Evolutionary conservation across 2,888 invertebrate genomes (phyloP).

Genomic region (Tetanocera ferruginea): DNA sequence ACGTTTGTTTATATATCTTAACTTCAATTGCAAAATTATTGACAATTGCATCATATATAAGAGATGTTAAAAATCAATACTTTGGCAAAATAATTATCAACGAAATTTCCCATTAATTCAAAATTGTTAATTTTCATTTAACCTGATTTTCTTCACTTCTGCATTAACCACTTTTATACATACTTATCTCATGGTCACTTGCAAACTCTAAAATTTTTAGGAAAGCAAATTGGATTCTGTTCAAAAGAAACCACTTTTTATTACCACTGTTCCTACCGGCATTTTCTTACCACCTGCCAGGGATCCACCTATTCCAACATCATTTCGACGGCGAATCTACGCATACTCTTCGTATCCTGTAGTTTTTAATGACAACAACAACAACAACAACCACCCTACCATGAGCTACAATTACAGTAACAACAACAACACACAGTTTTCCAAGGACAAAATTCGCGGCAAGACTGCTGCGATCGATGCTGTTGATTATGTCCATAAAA

Average conservation of each 20-base stretch:
- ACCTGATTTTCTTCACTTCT: too few relatives aligned
- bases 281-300: constrained; percentile 85
- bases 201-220: constrained; percentile 50
- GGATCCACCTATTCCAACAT: constrained; percentile 62
- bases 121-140: too few relatives aligned
- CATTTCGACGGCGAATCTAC: constrained; percentile 72
- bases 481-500: constrained; percentile 40
- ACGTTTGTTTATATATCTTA: background rate
- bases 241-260: constrained; percentile 75
- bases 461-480: constrained; percentile 31
- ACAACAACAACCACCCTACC: constrained; percentile 39
- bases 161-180: background rate
- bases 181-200: background rate
- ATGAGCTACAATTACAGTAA: constrained; percentile 20
- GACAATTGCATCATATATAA: too few relatives aligned
- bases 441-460: constrained; percentile 40
- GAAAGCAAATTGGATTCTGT: constrained; percentile 55
- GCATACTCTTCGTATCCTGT: constrained; percentile 77
- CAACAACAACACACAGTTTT: constrained; percentile 27
- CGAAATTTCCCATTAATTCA: too few relatives aligned
- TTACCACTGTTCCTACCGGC: constrained; percentile 85
- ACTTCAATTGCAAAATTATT: too few relatives aligned
- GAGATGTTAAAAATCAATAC: too few relatives aligned
- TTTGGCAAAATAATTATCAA: too few relatives aligned
- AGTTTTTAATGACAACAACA: constrained; percentile 58